phyloP scores from a whole-genome alignment of 1,140 invertebrate genomes.

The Linepithema humile region DNA sequence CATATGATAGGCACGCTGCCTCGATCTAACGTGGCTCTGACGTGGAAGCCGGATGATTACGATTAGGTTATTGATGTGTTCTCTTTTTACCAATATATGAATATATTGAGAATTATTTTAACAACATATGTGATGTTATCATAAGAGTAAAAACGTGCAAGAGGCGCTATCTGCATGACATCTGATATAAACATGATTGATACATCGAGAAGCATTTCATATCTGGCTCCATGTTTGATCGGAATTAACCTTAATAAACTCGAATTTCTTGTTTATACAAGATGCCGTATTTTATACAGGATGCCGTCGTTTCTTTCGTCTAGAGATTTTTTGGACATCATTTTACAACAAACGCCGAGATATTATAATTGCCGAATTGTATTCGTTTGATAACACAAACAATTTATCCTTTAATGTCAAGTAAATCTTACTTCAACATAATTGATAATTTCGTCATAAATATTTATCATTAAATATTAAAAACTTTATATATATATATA shows the following conservation, averaged over 20 bases:
- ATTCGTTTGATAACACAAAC: background rate
- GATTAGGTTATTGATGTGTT: no score
- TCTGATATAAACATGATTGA: background rate
- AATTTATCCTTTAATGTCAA: background rate
- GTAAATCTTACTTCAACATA: background rate
- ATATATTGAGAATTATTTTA: background rate
- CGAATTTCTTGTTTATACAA: background rate
- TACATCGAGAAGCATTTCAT: background rate
- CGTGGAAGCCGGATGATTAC: background rate
- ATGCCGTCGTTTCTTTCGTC: background rate
- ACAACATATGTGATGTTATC: no score
- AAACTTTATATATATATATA: no score
- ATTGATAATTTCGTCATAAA: background rate
- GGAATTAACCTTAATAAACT: conserved; percentile 11
- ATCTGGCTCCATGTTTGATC: conserved; percentile 4
- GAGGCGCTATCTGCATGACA: background rate
- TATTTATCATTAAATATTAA: background rate
- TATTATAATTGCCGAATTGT: background rate
- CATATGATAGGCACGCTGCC: no score
- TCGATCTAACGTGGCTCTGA: background rate
- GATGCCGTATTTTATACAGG: background rate
- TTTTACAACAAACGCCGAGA: background rate
- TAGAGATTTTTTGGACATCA: background rate
- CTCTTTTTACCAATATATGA: background rate
- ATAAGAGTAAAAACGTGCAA: background rate